Conservation (phyloP, 2,888 invertebrate genomes). For the Zygothrica quintamaculata region DNA sequence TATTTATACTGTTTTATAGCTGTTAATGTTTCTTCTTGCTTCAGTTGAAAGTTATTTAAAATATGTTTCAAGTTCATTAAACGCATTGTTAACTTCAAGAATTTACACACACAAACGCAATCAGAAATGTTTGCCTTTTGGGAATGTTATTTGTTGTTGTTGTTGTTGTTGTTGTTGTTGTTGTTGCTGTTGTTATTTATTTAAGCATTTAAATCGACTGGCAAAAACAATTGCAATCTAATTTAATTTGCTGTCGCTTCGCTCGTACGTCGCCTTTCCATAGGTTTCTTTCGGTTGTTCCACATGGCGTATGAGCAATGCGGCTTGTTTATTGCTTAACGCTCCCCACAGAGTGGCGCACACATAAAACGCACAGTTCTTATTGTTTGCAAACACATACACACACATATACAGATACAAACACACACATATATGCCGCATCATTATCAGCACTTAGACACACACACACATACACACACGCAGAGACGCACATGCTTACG, state of each 20-base stretch:
- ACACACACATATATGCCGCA: slow-evolving; percentile 38
- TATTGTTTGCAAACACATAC: slow-evolving; percentile 35
- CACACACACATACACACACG: no score
- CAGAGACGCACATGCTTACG: not conserved
- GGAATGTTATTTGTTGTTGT: not conserved
- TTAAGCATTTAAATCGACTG: slow-evolving; percentile 56
- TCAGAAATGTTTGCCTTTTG: not conserved
- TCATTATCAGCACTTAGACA: slow-evolving; percentile 73
- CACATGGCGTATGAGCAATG: slow-evolving; percentile 72
- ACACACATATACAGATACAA: no score
- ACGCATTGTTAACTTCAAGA: slow-evolving; percentile 17
- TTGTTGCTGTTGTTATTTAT: slow-evolving; percentile 26
- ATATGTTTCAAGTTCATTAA: slow-evolving; percentile 3
- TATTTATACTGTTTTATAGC: no score
- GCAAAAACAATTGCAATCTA: slow-evolving; percentile 63
- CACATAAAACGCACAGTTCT: slow-evolving; percentile 63
- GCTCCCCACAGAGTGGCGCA: slow-evolving; percentile 38
- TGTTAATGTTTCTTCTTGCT: not conserved
- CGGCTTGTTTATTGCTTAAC: slow-evolving; percentile 66
- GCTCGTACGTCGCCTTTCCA: not conserved
- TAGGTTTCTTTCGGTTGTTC: slow-evolving; percentile 5
- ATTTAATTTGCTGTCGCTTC: slow-evolving; percentile 60
- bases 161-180: slow-evolving; percentile 14
- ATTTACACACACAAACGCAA: slow-evolving; percentile 9
- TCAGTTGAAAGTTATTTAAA: slow-evolving; percentile 2